Evolutionary conservation across 2,113 vertebrate species (phyloP).

Genomic region (Candoia aspera): DNA sequence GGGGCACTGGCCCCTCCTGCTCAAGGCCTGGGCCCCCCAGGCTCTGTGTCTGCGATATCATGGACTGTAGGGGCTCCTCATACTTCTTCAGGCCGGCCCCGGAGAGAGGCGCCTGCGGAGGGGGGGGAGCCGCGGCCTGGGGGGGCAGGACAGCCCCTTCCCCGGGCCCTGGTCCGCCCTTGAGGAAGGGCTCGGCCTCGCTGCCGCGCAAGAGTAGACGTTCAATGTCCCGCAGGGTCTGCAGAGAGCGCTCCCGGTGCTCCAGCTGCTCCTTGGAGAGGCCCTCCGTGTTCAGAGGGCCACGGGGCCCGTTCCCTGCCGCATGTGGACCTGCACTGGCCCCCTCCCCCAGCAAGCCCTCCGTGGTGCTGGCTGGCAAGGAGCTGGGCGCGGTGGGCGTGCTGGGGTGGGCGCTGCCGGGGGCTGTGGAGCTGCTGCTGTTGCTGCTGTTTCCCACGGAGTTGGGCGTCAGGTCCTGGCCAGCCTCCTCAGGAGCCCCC

Average conservation of each 20-base stretch:
- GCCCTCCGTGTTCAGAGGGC: constrained; percentile 75
- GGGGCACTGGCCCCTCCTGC: constrained; percentile 76
- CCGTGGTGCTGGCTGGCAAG: constrained; percentile 43
- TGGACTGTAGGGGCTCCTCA: constrained; percentile 93
- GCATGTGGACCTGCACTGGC: constrained; percentile 59
- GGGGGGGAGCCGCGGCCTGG: constrained; percentile 48
- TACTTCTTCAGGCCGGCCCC: constrained; percentile 83
- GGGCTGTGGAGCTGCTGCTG: constrained; percentile 61
- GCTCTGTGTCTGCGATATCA: constrained; percentile 93
- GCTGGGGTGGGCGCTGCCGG: constrained; percentile 73
- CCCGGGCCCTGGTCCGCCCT: constrained; percentile 57
- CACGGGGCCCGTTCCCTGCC: constrained; percentile 66
- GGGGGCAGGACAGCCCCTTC: constrained; percentile 64
- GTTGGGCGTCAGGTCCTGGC: constrained; percentile 76
- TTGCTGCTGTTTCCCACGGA: constrained; percentile 75
- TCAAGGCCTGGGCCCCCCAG: constrained; percentile 82
- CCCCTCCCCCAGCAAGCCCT: constrained; percentile 66
- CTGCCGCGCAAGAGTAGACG: constrained; percentile 87
- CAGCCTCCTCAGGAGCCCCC: constrained; percentile 69
- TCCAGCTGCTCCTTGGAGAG: constrained; percentile 97
- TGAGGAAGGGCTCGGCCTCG: constrained; percentile 74
- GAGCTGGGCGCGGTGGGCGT: constrained; percentile 62
- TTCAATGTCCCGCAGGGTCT: constrained; percentile 95
- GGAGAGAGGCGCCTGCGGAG: constrained; percentile 50
- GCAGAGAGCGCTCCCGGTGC: constrained; percentile 92